Evolutionary conservation across 2,888 invertebrate genomes (phyloP), one percentile per base, ranked within the genome.

Genomic region (Criorhina ranunculi): DNA sequence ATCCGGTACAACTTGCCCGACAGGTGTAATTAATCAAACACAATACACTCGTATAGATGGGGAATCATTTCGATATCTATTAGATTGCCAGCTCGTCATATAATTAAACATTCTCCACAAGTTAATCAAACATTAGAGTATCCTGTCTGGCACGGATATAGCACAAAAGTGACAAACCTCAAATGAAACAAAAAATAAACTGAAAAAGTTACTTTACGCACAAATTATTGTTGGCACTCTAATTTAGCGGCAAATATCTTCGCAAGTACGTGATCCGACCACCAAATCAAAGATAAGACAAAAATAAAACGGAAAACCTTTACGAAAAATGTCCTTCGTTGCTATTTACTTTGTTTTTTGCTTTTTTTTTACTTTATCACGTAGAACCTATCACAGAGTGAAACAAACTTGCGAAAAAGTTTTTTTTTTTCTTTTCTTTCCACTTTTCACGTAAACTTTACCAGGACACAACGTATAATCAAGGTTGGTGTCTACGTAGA

Each of bases 211-310:
- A 73, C 60, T 51, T 73, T 53, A 15, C 42, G 62, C 62, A 24
- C 51, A 73, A 62, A 62, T 53, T 59, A 46, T 70, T 62, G 53
- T 53, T 53, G 42, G 73, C 37, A 64, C 75, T 64, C 75, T 42
- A 57, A 46, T 64, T 75, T 64, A 55, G 35, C 75, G 64, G 8
- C 64, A 75, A 64, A 75, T 64, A 75, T 75, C 75, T 17, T 49
- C 6, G 31, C 40, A 29, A 24, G 44, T 46, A 76, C 75, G 75
- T 76, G 75, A 76, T 66, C 33, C 75, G 66, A 57, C 44, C 40
- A 29, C 37, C 12, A 66, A 76, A 64, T 75, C 55, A 75, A 64
- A 64, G 64, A 75, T 75, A 44, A 55, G 53, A 46, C 8, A 31
- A 29, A 19, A 64, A 55, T 31, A 31, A 57, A 19, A 46, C 2